phyloP scores from a whole-genome alignment of 2,113 vertebrate species.

The Camelus bactrianus region DNA sequence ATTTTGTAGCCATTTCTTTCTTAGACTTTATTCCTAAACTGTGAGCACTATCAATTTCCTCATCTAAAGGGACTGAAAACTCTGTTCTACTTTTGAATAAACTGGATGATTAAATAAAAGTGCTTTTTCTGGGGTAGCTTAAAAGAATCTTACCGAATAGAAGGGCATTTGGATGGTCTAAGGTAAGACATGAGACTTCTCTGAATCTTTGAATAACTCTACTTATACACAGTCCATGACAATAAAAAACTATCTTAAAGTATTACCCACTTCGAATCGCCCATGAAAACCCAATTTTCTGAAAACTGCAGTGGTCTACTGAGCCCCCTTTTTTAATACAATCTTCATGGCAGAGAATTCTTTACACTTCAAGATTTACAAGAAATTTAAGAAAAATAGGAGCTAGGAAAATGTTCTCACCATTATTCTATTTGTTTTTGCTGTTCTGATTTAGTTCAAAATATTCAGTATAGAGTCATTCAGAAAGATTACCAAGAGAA shows the following conservation, averaged over 20 bases:
- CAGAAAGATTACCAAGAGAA: background rate
- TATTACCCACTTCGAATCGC: background rate
- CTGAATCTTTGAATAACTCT: background rate
- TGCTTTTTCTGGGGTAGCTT: background rate
- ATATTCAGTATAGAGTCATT: background rate
- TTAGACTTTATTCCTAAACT: conserved; percentile 27
- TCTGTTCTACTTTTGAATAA: conserved; percentile 19
- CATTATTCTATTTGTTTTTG: background rate
- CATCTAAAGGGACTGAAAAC: background rate
- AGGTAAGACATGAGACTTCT: background rate
- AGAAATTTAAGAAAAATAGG: conserved; percentile 34
- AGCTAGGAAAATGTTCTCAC: background rate
- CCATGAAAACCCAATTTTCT: background rate
- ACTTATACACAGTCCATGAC: background rate
- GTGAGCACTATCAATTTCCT: background rate
- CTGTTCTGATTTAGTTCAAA: background rate
- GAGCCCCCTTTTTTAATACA: background rate
- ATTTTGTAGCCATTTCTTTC: background rate
- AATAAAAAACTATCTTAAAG: background rate
- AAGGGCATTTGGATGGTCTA: background rate
- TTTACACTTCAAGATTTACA: background rate
- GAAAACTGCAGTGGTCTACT: background rate
- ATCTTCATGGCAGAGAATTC: conserved; percentile 35
- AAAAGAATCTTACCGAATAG: background rate
- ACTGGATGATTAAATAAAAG: background rate